Evolutionary conservation across 2,113 vertebrate genomes (phyloP).

Genomic region (Agapornis roseicollis): DNA sequence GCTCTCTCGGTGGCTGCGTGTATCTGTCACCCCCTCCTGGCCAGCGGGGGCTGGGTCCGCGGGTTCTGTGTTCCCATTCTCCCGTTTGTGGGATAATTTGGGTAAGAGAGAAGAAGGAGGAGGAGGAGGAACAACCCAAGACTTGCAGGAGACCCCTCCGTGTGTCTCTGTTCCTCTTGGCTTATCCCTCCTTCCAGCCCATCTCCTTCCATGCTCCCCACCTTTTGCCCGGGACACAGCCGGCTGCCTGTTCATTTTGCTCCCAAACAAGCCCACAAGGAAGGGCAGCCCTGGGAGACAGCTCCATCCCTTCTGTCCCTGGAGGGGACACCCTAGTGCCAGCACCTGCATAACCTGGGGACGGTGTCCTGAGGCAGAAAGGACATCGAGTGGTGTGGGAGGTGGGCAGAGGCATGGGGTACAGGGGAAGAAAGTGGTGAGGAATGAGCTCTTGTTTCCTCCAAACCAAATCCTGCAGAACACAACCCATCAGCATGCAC

Average conservation of each 20-base stretch:
- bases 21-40: slow-evolving; percentile 6
- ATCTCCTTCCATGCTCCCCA: accelerated
- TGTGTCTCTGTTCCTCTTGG: accelerated
- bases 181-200: neutral
- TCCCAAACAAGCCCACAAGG: accelerated
- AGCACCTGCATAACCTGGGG: accelerated
- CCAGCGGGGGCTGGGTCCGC: neutral
- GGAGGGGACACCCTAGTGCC: neutral
- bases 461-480: neutral
- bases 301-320: neutral
- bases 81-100: neutral
- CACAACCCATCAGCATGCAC: neutral
- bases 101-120: neutral
- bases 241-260: accelerated
- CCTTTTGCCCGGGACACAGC: accelerated
- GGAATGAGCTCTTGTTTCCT: neutral
- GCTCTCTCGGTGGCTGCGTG: neutral
- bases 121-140: accelerated
- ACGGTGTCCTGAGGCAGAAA: accelerated
- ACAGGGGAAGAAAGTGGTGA: accelerated
- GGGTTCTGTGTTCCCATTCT: accelerated
- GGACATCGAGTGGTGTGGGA: neutral
- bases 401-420: neutral
- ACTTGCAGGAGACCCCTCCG: accelerated
- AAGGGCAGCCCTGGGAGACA: neutral